Percentiles rank a stretch among this genome's conserved stretches.
These are phyloP conservation scores for Ganaspis brasiliensis DNA, from an alignment of 2,888 invertebrate species.

Conservation along the genomic window DNA sequence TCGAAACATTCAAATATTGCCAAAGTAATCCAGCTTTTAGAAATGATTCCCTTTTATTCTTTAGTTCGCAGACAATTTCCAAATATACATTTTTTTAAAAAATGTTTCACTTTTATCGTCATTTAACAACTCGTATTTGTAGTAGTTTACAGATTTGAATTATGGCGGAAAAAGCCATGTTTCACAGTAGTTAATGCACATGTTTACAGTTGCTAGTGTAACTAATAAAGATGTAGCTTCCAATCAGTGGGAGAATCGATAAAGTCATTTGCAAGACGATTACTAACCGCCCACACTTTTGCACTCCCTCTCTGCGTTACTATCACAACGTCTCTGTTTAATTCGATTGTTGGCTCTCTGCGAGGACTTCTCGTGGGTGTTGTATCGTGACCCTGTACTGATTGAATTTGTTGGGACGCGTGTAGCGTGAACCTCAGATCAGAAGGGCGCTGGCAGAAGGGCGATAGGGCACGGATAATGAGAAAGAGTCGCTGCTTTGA, in stretches of 20 bases:
- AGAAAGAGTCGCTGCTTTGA: constrained; percentile 71
- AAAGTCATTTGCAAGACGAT: constrained; percentile 14
- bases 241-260: constrained; percentile 8
- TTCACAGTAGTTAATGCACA: too few relatives aligned
- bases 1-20: too few relatives aligned
- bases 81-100: too few relatives aligned
- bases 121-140: too few relatives aligned
- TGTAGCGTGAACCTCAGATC: constrained; percentile 52
- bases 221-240: neutral
- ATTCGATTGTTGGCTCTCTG: constrained; percentile 51
- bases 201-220: too few relatives aligned
- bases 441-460: constrained; percentile 57
- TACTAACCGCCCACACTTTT: constrained; percentile 14
- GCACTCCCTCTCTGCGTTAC: neutral
- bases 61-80: too few relatives aligned
- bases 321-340: constrained; percentile 54
- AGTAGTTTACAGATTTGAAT: too few relatives aligned
- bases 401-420: constrained; percentile 71
- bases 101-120: too few relatives aligned
- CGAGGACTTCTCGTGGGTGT: constrained; percentile 63
- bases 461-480: constrained; percentile 69
- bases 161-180: too few relatives aligned
- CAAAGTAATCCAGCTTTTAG: too few relatives aligned
- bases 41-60: too few relatives aligned
- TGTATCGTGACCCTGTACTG: constrained; percentile 62